Base-by-base conservation (phyloP, 2,113 vertebrate genomes). In the Rhinolophus sinicus region DNA sequence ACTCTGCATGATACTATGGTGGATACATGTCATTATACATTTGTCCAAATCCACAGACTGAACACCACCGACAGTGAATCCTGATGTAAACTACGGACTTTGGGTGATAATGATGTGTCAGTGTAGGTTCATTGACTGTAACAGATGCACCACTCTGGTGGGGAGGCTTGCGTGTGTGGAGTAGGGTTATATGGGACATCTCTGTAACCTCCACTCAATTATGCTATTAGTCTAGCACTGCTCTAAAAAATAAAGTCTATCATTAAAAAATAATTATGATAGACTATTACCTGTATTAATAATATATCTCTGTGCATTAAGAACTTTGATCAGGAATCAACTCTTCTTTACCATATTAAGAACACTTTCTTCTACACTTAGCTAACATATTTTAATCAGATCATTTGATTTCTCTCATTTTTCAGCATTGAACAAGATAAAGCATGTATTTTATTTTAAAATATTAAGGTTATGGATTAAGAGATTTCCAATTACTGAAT, bases 381-480 rank as follows among this genome's bases (percentile, higher is more conserved):
- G 21, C 3, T 78, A 72, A 84, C 0, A 18, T 67, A 38, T 72
- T 89, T 38, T 44, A 30, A 35, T 52, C 47, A 85, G 15, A 64
- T 35, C 22, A n/a, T 65, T 77, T 47, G 4, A 75, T 70, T 96
- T 77, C 50, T 40, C n/a, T 87, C 89, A 84, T 69, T 94, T 91
- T 86, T 76, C 13, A 85, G 89, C 24, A 47, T 35, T 92, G 50
- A 84, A 73, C 15, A 80, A 75, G 54, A 14, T 8, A 84, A 70
- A 73, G 8, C 10, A 81, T 64, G 8, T 73, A 56, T 75, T 86
- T 86, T 26, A 30, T 75, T 64, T 84, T 56, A 65, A 83, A 75
- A 62, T 75, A 90, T 64, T 62, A 94, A 90, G 10, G 15, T 33
- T 84, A 58, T 85, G 10, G 88, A 73, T 7, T 81, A 76, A 84